A percentile compares a stretch with the other conserved stretches of the same genome.
These are phyloP conservation scores for Anthophora plumipes DNA, from an alignment of 2,888 invertebrate species.

Conservation along the genomic window DNA sequence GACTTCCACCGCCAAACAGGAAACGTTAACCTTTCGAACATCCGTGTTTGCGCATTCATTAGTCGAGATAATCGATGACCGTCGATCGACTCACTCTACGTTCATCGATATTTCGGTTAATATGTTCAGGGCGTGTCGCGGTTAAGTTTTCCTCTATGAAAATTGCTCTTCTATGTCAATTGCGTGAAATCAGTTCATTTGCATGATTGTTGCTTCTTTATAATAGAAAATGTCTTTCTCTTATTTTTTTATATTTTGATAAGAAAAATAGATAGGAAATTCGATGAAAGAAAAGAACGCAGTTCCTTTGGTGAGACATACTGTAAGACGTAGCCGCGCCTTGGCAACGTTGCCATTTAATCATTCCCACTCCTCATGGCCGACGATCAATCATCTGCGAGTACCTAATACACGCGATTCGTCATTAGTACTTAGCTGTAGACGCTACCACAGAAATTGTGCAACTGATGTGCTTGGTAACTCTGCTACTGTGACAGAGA, in stretches of 20 bases:
- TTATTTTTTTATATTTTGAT: not conserved
- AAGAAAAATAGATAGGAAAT: not conserved
- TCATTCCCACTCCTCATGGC: constrained; percentile 49
- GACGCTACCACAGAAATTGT: constrained; percentile 23
- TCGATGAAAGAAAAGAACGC: not conserved
- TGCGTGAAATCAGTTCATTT: not conserved
- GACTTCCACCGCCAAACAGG: constrained; percentile 37
- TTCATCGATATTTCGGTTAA: constrained; percentile 34
- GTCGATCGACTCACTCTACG: constrained; percentile 20
- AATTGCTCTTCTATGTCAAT: constrained; percentile 5
- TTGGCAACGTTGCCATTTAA: constrained; percentile 62
- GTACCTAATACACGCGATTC: constrained; percentile 49
- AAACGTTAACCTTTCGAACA: constrained; percentile 44
- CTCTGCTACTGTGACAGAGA: not conserved
- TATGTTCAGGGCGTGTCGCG: constrained; percentile 21
- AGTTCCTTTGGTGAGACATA: constrained; percentile 23
- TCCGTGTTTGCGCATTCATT: constrained; percentile 54
- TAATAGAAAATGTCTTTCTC: not conserved
- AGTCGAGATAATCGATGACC: constrained; percentile 48
- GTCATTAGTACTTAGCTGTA: constrained; percentile 49
- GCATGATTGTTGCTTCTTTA: constrained; percentile 13
- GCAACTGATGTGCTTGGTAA: constrained; percentile 31
- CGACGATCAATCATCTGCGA: constrained; percentile 66
- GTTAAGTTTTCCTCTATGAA: constrained; percentile 6
- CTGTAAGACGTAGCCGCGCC: constrained; percentile 46